Conservation (phyloP, 2,113 vertebrate genomes). For the Dunckerocampus dactyliophorus region DNA sequence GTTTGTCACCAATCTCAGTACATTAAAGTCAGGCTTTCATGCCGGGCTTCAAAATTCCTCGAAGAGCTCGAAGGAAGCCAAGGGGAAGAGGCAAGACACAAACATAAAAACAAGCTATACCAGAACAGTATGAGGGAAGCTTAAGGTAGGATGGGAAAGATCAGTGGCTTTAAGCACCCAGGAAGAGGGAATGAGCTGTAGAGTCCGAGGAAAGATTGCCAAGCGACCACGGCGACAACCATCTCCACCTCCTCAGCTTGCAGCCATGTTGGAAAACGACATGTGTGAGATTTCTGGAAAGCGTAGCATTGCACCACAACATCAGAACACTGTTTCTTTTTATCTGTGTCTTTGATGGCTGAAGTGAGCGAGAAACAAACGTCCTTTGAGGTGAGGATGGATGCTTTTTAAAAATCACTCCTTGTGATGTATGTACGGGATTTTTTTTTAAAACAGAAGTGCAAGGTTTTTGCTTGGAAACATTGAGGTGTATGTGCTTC, state of each 20-base stretch:
- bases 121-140: constrained; percentile 46
- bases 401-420: too few relatives aligned
- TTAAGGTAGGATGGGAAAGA: constrained; percentile 52
- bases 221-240: constrained; percentile 40
- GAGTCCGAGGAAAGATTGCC: constrained; percentile 47
- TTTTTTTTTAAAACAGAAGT: too few relatives aligned
- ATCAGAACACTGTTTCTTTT: constrained; percentile 11
- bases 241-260: constrained; percentile 40
- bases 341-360: neutral
- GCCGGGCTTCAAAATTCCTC: constrained; percentile 8
- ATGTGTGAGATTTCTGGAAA: constrained; percentile 17
- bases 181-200: constrained; percentile 38
- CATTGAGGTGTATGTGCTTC: constrained; percentile 8
- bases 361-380: constrained; percentile 30
- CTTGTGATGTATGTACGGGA: too few relatives aligned
- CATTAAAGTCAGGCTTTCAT: neutral
- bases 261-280: constrained; percentile 30
- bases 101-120: constrained; percentile 39
- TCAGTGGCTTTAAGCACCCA: constrained; percentile 36
- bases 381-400: too few relatives aligned
- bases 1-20: constrained; percentile 5
- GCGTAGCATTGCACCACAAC: constrained; percentile 1
- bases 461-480: constrained; percentile 17
- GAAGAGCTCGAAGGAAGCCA: constrained; percentile 15
- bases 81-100: constrained; percentile 21